Evolutionary conservation across 92 coral and sea anemone genomes (phyloP).

Genomic region (Palythoa heliodiscus): DNA sequence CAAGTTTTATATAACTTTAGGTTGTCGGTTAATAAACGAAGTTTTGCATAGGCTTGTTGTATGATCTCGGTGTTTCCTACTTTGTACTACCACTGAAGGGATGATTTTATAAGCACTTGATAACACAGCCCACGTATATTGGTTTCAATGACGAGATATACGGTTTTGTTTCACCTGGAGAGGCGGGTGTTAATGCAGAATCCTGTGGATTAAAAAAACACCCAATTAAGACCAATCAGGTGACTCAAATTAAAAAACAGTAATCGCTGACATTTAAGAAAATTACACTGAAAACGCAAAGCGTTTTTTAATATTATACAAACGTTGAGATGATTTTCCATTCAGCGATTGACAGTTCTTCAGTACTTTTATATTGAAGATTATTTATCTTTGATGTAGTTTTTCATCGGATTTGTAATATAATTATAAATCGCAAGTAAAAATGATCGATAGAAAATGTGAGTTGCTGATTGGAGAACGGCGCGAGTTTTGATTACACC

Average conservation of each 20-base stretch:
- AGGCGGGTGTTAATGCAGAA: slow-evolving; percentile 37
- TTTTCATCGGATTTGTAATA: slow-evolving; percentile 23
- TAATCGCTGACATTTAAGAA: slow-evolving; percentile 26
- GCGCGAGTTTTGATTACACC: slow-evolving; percentile 7
- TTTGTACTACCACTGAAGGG: neutral
- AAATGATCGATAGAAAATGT: slow-evolving; percentile 32
- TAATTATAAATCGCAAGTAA: slow-evolving; percentile 22
- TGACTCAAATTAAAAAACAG: slow-evolving; percentile 22
- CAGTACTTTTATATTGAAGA: neutral
- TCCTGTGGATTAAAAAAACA: slow-evolving; percentile 43
- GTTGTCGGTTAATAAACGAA: neutral
- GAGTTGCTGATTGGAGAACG: slow-evolving; percentile 23
- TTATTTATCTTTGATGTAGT: slow-evolving; percentile 4
- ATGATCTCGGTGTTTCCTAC: neutral
- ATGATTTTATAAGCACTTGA: slow-evolving; percentile 24
- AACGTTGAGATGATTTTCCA: neutral
- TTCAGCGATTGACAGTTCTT: slow-evolving; percentile 8
- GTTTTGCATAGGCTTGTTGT: neutral
- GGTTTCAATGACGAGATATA: slow-evolving; percentile 35
- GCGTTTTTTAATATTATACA: slow-evolving; percentile 1
- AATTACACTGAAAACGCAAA: slow-evolving; percentile 16
- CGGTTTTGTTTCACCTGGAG: neutral
- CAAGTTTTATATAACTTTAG: neutral
- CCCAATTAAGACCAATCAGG: slow-evolving; percentile 45
- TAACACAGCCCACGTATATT: slow-evolving; percentile 31